Conservation (phyloP, 2,888 invertebrate genomes). For the Stenolophus ochropezus region DNA sequence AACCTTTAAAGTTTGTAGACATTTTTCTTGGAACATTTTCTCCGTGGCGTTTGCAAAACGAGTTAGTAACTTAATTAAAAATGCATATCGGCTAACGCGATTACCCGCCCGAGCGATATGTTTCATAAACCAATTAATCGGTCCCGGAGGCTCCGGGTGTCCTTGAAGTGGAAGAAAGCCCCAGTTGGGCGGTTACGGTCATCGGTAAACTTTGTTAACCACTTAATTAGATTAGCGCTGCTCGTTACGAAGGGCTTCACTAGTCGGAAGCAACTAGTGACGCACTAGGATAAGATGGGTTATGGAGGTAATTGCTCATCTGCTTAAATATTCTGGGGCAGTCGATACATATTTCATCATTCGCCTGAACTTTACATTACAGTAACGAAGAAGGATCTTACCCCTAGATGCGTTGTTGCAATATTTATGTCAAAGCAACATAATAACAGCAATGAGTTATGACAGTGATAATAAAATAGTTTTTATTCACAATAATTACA, state of each 20-base stretch:
- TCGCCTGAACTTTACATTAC: not conserved
- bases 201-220: constrained; percentile 43
- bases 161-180: constrained; percentile 16
- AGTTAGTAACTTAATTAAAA: not conserved
- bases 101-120: constrained; percentile 36
- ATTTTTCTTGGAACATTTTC: too few species aligned
- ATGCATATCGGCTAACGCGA: constrained; percentile 5
- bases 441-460: too few species aligned
- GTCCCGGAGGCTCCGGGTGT: not conserved
- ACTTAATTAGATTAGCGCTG: constrained; percentile 40
- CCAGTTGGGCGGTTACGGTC: constrained; percentile 10
- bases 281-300: not conserved
- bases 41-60: too few species aligned
- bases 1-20: too few species aligned
- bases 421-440: too few species aligned
- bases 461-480: too few species aligned
- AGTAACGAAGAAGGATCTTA: not conserved
- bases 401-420: too few species aligned
- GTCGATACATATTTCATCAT: not conserved
- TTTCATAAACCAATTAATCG: constrained; percentile 31
- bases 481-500: too few species aligned
- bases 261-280: constrained; percentile 36
- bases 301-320: not conserved
- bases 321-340: not conserved
- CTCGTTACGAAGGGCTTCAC: constrained; percentile 12